Evolutionary conservation across 2,888 invertebrate genomes (phyloP).

Genomic region (Erannis defoliaria): DNA sequence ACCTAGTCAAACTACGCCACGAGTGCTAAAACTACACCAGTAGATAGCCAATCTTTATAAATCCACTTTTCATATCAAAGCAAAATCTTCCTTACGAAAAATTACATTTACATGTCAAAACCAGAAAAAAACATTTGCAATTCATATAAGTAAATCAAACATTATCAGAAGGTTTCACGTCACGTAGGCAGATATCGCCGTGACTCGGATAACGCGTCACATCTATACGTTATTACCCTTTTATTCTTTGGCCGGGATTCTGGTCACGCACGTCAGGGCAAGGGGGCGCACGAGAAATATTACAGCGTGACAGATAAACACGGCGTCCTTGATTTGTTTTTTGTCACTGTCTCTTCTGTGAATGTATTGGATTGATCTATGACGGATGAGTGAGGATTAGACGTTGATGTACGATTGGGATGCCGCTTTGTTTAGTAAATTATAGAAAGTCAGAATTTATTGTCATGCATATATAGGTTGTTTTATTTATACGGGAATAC

Average conservation of each 20-base stretch:
- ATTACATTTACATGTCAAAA: not conserved
- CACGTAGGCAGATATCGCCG: slow-evolving; percentile 31
- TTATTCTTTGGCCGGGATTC: slow-evolving; percentile 53
- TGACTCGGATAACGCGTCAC: slow-evolving; percentile 35
- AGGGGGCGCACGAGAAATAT: slow-evolving; percentile 66
- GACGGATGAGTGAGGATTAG: slow-evolving; percentile 9
- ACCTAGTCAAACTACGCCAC: too few relatives aligned
- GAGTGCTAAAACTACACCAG: too few relatives aligned
- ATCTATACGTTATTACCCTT: slow-evolving; percentile 41
- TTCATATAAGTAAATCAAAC: slow-evolving; percentile 27
- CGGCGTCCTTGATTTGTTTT: slow-evolving; percentile 62
- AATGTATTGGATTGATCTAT: slow-evolving; percentile 35
- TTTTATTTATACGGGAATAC: too few relatives aligned
- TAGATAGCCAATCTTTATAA: too few relatives aligned
- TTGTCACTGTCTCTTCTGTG: slow-evolving; percentile 48
- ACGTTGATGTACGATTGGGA: not conserved
- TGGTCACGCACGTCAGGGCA: slow-evolving; percentile 59
- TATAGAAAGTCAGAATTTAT: not conserved
- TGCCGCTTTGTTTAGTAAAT: not conserved
- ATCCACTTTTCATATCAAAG: too few relatives aligned
- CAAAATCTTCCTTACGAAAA: not conserved
- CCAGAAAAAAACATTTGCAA: not conserved
- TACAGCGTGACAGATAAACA: slow-evolving; percentile 63
- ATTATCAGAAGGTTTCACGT: slow-evolving; percentile 25
- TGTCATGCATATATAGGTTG: too few relatives aligned